These are phyloP conservation scores for Oenanthe melanoleuca DNA, from an alignment of 2,113 vertebrate genomes.

Conservation along the genomic window DNA sequence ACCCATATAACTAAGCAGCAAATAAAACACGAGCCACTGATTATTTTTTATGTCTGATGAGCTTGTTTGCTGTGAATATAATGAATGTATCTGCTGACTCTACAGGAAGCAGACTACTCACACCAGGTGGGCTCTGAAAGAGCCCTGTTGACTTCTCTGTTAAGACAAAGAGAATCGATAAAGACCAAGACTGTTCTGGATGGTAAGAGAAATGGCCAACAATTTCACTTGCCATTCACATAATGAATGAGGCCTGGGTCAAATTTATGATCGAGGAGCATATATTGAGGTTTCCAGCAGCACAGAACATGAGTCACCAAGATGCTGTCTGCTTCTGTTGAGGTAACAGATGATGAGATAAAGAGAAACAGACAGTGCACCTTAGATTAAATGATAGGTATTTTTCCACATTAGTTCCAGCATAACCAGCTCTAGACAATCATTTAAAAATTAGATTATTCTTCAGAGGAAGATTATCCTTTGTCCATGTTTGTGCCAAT, in stretches of 20 bases:
- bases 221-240: conserved; percentile 39
- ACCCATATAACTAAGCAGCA: neutral
- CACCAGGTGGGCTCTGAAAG: neutral
- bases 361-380: conserved; percentile 38
- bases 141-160: neutral
- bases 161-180: conserved; percentile 9
- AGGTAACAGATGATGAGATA: conserved; percentile 43
- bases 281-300: conserved; percentile 12
- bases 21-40: neutral
- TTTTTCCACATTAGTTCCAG: conserved; percentile 42
- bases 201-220: conserved; percentile 43
- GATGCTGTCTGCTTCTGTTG: conserved; percentile 27
- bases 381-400: conserved; percentile 22
- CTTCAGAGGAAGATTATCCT: conserved; percentile 27
- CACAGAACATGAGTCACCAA: conserved; percentile 33
- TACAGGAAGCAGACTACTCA: neutral
- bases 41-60: neutral
- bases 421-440: neutral
- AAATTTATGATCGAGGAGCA: conserved; percentile 4
- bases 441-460: conserved; percentile 42
- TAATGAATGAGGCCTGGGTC: conserved; percentile 38
- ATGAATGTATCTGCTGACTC: neutral
- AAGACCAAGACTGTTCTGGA: neutral
- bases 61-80: neutral
- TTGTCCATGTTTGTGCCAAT: neutral